Evolutionary conservation across 2,113 vertebrate genomes (phyloP).

Genomic region (Tichodroma muraria): DNA sequence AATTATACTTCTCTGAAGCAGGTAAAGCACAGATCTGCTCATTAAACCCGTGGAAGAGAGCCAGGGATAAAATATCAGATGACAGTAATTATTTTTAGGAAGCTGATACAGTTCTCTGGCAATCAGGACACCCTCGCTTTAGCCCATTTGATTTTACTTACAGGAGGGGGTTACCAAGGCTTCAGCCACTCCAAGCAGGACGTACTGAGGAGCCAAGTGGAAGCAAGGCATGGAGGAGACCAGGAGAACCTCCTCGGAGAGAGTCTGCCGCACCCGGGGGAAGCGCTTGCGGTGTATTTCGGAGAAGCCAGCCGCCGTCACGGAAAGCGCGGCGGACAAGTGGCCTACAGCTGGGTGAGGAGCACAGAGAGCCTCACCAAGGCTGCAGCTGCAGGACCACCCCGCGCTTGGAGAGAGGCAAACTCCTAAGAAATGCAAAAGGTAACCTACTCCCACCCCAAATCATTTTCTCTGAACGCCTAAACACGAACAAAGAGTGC

Average conservation of each 20-base stretch:
- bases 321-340: conserved; percentile 74
- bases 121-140: not conserved
- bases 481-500: not conserved
- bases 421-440: not conserved
- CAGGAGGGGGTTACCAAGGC: conserved; percentile 85
- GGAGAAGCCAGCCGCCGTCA: conserved; percentile 79
- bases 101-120: not conserved
- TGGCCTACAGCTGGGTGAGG: conserved; percentile 79
- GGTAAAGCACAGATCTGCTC: conserved; percentile 16
- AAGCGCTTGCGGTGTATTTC: conserved; percentile 82
- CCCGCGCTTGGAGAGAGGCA: not conserved
- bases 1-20: not conserved
- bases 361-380: not conserved
- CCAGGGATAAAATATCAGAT: not conserved
- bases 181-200: conserved; percentile 88
- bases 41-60: not conserved
- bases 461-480: not conserved
- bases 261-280: conserved; percentile 76
- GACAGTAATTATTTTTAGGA: not conserved
- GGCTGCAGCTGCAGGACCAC: not conserved
- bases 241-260: conserved; percentile 76
- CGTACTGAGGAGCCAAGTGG: conserved; percentile 84
- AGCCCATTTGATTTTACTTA: conserved; percentile 63
- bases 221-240: conserved; percentile 88
- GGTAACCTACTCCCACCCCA: not conserved